Evolutionary conservation across 2,888 invertebrate genomes (phyloP).

Genomic region (Drosophila parthenogenetica): DNA sequence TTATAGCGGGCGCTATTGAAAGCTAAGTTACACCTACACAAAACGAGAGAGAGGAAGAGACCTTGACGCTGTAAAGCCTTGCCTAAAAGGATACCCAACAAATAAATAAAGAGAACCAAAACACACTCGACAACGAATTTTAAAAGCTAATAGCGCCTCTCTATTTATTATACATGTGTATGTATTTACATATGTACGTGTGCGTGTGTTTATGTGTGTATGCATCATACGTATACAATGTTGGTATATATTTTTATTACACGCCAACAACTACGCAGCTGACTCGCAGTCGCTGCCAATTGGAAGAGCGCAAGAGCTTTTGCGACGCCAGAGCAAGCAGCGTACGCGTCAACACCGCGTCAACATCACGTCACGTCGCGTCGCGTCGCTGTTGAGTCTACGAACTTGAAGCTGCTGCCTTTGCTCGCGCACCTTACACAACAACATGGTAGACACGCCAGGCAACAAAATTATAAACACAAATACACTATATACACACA

Average conservation of each 20-base stretch:
- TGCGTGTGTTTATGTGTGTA: constrained; percentile 13
- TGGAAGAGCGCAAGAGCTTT: constrained; percentile 39
- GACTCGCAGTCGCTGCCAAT: constrained; percentile 32
- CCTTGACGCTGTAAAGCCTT: constrained; percentile 48
- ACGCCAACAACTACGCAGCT: constrained; percentile 54
- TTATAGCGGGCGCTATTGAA: constrained; percentile 22
- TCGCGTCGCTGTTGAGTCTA: constrained; percentile 54
- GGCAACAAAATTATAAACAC: constrained; percentile 44
- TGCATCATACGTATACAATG: neutral
- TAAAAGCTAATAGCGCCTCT: constrained; percentile 5
- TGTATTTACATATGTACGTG: neutral
- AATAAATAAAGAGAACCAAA: constrained; percentile 11
- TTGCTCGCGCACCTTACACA: constrained; percentile 52
- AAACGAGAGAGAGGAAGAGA: constrained; percentile 11
- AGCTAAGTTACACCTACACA: constrained; percentile 14
- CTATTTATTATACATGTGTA: constrained; percentile 9
- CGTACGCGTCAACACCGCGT: constrained; percentile 22
- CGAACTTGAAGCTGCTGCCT: constrained; percentile 52
- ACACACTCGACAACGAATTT: constrained; percentile 4
- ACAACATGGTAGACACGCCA: constrained; percentile 43
- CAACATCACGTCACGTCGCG: constrained; percentile 11
- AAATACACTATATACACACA: constrained; percentile 5
- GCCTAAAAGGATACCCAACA: constrained; percentile 39
- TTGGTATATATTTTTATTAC: constrained; percentile 36
- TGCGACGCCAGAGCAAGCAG: constrained; percentile 40